Evolutionary conservation across 2,113 vertebrate species (phyloP), one percentile per base, ranked within the genome.

Genomic region (Sisor rabdophorus): DNA sequence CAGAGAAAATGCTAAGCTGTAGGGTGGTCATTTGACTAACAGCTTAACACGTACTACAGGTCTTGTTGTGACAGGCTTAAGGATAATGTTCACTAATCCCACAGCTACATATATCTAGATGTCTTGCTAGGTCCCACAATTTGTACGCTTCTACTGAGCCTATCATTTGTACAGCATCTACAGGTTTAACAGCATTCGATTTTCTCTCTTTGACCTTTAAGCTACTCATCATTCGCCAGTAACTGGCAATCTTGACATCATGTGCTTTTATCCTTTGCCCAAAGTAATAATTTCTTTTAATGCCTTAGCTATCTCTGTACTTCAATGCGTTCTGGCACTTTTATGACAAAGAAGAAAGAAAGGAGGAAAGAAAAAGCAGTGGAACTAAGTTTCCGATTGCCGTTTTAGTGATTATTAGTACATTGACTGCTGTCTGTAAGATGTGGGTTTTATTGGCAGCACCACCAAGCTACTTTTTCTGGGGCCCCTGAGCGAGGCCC

Each of bases 241-340:
- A 73, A 70, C 10, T 67, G 44, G 32, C 24, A 17, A 73, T 16
- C 0, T 10, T 76, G 53, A 80, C 67, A 54, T 67, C 55, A 79
- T 76, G 32, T 36, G 48, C 78, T 79, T 80, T 84, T 59, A 81
- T 81, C 79, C 53, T 54, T 47, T 76, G 80, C 69, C 80, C 64
- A 74, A 53, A 65, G 61, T 77, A 78, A 60, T 79, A 69, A 79
- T 84, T 69, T 61, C 7, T 73, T 28, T 76, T 79, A 48, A 70
- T 55, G 47, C 64, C 12, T 75, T 64, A 60, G 50, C 32, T 79
- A 67, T 71, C 80, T 79, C 52, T 58, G 58, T 68, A 48, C 67
- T 72, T 82, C 69, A 82, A 28, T 56, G n/a, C n/a, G 19, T 13
- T 48, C 60, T n/a, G 36, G 61, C 20, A 54, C 40, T 50, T 75